Percentiles rank a stretch among this genome's conserved stretches.
phyloP scores from a whole-genome alignment of 2,888 invertebrate genomes.

The Thelaira solivaga region DNA sequence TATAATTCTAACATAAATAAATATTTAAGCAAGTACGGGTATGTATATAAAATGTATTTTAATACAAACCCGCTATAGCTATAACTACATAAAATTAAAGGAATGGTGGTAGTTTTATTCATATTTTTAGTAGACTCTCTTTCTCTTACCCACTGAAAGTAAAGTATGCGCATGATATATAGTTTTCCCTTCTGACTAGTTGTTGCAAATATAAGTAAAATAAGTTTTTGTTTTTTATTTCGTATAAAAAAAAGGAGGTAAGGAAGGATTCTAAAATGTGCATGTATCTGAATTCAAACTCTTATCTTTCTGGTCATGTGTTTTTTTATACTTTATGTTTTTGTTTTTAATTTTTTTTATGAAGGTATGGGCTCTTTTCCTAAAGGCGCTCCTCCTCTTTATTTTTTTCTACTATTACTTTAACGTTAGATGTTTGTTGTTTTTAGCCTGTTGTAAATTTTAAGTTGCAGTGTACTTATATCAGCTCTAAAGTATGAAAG shows the following conservation, averaged over 20 bases:
- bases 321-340: background rate
- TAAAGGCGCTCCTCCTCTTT: conserved; percentile 37
- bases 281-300: conserved; percentile 11
- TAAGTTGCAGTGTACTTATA: conserved; percentile 29
- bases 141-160: conserved; percentile 34
- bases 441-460: background rate
- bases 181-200: conserved; percentile 31
- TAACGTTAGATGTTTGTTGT: background rate
- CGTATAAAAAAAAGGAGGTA: conserved; percentile 45
- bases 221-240: background rate
- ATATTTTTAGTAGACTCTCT: conserved; percentile 19
- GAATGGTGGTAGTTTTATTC: conserved; percentile 33
- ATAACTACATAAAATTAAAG: too few relatives aligned
- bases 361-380: background rate
- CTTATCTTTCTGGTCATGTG: conserved; percentile 37
- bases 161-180: conserved; percentile 52
- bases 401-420: background rate
- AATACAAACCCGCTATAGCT: too few relatives aligned
- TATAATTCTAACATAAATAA: too few relatives aligned
- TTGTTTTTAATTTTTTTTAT: background rate
- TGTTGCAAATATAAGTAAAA: conserved; percentile 26
- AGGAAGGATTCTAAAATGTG: background rate
- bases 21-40: too few relatives aligned
- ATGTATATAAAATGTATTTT: too few relatives aligned
- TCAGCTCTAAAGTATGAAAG: background rate